Base-by-base conservation (phyloP, 2,888 invertebrate genomes). In the Melinaea marsaeus region DNA sequence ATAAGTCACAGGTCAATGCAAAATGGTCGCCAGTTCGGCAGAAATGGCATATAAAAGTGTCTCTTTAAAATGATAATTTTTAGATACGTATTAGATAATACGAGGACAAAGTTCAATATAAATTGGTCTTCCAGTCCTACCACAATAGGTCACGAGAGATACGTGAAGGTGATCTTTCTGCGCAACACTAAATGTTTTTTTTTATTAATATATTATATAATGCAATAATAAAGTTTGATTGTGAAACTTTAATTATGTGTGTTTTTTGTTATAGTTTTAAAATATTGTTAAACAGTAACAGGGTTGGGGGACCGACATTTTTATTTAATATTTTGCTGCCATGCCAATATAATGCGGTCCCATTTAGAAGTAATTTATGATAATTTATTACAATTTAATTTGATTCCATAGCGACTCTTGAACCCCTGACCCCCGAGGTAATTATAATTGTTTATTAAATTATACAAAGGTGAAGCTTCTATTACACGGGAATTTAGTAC, bases 131-230 rank as follows among this genome's bases (percentile, higher is more conserved):
- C 37, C 66, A 66, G 81, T 75, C 81, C 81, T 83, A 82, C 82
- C 80, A 67, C 83, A 83, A 83, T 75, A 75, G 72, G 71, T 76
- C 75, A 75, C 55, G 62, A 62, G 68, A 65, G 62, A 63, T 57
- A 63, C 70, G 68, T 66, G 72, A 73, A 78, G 77, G 77, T 77
- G 72, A 74, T 64, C 63, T 68, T 69, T 70, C 73, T 72, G 70
- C 70, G 69, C 68, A 68, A 51, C 47, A 42, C n/a, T 33, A 59
- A 45, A 60, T 60, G 22, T n/a, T 9, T 32, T 32, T 22, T 51
- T 32, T n/a, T 51, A 11, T 6, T 51, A 7, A 48, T 48, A 48
- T 13, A 48, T 22, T 48, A 48, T 13, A 48, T 22, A n/a, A 48
- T 2, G 37, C 37, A 37, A 37, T 37, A 37, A 22, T 22, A 22